Evolutionary conservation across 2,888 invertebrate species (phyloP), one percentile per base, ranked within the genome.

Genomic region (Hypercompe scribonia): DNA sequence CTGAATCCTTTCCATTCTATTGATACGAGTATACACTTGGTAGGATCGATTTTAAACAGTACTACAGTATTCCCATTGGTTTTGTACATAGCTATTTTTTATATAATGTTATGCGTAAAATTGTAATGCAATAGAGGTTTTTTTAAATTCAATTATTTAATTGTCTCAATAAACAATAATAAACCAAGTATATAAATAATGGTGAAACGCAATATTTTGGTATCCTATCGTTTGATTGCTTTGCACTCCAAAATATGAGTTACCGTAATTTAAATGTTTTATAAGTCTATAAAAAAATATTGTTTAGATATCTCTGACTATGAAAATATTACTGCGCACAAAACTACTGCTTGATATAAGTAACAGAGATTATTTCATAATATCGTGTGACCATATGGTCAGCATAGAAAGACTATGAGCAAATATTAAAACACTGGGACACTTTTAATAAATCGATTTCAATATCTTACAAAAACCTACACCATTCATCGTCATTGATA

Each of bases 201-300:
- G 50, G 10, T 54, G 50, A 54, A 24, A 54, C 50, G 50, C 50
- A 54, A 54, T 54, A 54, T 54, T 54, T 54, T 54, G 24, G 11
- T n/a, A n/a, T 54, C 50, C 24, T 8, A 54, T n/a, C 8, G 24
- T 42, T 88, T 86, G 78, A 89, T 82, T 76, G 88, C 88, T 71
- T 87, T 80, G 74, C 89, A 67, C 73, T 87, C 84, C 18, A 63
- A 66, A 54, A 54, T 54, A 54, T 54, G 10, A 54, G 50, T 54
- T 24, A 54, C n/a, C 50, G 50, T 54, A 54, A 54, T 54, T 54
- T 54, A n/a, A 54, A 54, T n/a, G n/a, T 54, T 54, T n/a, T 54
- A 54, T 54, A 11, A 54, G n/a, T 54, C 50, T 54, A 54, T 54
- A 11, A 54, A n/a, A 46, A n/a, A 54, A n/a, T 54, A 54, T 54